Evolutionary conservation across 2,113 vertebrate species (phyloP).

Genomic region (Scopus umbretta): DNA sequence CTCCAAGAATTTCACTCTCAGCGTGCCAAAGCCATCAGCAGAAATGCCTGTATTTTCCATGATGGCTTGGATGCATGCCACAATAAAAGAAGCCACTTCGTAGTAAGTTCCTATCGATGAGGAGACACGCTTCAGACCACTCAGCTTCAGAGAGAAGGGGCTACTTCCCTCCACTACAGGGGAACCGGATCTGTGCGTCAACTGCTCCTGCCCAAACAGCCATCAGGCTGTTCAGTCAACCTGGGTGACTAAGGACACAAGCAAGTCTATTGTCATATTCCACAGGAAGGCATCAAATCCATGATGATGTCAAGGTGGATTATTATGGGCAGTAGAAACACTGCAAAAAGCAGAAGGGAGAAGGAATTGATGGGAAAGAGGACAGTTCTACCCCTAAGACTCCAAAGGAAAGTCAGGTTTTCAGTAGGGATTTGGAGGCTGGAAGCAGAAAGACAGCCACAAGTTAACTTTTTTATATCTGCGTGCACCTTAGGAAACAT

Average conservation of each 20-base stretch:
- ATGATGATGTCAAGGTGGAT: background rate
- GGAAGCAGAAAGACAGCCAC: background rate
- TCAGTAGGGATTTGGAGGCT: background rate
- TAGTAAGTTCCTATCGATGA: background rate
- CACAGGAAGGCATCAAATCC: background rate
- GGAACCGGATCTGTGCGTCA: fast-evolving
- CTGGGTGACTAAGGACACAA: background rate
- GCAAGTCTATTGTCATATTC: background rate
- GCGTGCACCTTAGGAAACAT: background rate
- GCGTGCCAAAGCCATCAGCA: background rate
- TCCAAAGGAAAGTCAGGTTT: background rate
- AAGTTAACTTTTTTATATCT: background rate
- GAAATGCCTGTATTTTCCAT: background rate
- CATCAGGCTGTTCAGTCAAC: background rate
- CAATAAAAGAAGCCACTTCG: background rate
- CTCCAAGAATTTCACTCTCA: background rate
- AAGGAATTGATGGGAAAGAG: background rate
- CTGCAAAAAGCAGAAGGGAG: background rate
- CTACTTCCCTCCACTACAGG: background rate
- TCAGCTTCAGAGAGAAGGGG: background rate
- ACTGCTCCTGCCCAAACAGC: background rate
- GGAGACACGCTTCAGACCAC: background rate
- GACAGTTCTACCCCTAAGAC: background rate
- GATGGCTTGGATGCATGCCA: background rate
- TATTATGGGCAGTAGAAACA: background rate